phyloP scores from a whole-genome alignment of 2,888 invertebrate species.

The Meta bourneti region DNA sequence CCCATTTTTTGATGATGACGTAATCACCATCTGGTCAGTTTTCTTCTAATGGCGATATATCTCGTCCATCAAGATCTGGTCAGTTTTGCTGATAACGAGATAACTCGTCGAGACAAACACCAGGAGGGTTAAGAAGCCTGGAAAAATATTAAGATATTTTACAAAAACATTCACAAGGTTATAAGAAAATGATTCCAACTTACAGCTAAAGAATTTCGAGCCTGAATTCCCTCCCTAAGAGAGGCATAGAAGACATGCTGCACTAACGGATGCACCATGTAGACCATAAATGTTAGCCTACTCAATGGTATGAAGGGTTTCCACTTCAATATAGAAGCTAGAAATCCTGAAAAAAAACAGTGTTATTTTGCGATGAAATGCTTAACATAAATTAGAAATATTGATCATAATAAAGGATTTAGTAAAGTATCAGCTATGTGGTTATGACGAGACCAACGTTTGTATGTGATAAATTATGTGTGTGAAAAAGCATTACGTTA shows the following conservation, averaged over 20 bases:
- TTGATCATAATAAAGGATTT: background rate
- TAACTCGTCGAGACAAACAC: too few species aligned
- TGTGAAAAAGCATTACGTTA: background rate
- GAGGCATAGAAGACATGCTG: constrained; percentile 63
- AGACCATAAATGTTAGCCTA: constrained; percentile 64
- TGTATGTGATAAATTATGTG: too few species aligned
- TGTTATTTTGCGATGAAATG: background rate
- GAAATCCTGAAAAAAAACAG: constrained; percentile 39
- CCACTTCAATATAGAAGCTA: constrained; percentile 35
- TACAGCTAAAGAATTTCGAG: constrained; percentile 64
- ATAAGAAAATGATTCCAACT: background rate
- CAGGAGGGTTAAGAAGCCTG: too few species aligned
- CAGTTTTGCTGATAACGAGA: too few species aligned
- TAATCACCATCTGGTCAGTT: too few species aligned
- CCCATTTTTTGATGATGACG: too few species aligned
- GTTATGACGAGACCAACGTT: too few species aligned
- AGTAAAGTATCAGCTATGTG: background rate
- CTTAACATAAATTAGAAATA: background rate
- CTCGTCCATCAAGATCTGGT: too few species aligned
- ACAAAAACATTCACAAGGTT: too few species aligned
- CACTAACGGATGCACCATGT: constrained; percentile 67
- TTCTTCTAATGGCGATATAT: too few species aligned
- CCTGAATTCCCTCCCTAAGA: constrained; percentile 70
- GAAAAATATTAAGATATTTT: too few species aligned
- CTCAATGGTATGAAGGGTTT: constrained; percentile 62